Conservation (phyloP, 2,797 vertebrate genomes). For the Dipus sagitta region DNA sequence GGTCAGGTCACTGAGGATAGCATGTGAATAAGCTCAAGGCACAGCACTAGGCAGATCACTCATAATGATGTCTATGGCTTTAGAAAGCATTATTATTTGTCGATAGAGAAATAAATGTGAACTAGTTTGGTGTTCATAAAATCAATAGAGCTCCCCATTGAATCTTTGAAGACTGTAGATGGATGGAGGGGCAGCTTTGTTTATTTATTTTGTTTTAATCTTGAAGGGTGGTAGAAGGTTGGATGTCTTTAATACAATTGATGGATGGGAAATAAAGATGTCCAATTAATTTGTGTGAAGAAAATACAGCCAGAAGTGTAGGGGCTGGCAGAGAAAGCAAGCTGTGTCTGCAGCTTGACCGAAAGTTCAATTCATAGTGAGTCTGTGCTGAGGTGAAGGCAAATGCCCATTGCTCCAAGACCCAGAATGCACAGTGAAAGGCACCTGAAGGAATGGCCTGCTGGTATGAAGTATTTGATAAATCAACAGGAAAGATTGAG, state of each 20-base stretch:
- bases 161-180: not conserved
- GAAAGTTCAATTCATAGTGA: not conserved
- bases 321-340: not conserved
- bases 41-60: not conserved
- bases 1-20: not conserved
- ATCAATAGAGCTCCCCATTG: not conserved
- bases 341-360: not conserved
- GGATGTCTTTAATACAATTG: not conserved
- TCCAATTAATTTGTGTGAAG: not conserved
- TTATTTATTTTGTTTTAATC: not conserved
- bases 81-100: not conserved
- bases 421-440: not conserved
- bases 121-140: not conserved
- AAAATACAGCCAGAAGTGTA: not conserved
- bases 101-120: not conserved
- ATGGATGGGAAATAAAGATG: not conserved
- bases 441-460: not conserved
- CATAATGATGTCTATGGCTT: not conserved
- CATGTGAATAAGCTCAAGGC: not conserved
- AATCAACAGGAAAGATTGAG: not conserved
- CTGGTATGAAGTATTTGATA: not conserved
- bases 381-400: not conserved
- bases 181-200: not conserved
- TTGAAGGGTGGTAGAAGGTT: not conserved
- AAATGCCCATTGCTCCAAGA: not conserved